Evolutionary conservation across 2,113 vertebrate genomes (phyloP).

Genomic region (Apeltes quadracus): DNA sequence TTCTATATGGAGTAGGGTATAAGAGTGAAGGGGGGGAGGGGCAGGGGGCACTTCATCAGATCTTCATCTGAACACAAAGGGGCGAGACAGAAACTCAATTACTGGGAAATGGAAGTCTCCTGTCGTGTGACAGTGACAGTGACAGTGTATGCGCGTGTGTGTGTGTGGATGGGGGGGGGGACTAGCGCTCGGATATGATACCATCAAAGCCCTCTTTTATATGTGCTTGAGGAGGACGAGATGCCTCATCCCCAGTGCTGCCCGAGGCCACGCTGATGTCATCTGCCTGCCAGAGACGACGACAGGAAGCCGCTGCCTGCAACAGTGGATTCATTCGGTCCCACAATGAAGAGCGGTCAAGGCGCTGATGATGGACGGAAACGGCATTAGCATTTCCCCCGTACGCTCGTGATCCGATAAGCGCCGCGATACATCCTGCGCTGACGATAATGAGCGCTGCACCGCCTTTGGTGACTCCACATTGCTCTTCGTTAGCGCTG

Average conservation of each 20-base stretch:
- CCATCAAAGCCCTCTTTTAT: conserved; percentile 79
- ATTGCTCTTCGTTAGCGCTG: conserved; percentile 37
- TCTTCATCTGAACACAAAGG: conserved; percentile 72
- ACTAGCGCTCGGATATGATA: conserved; percentile 67
- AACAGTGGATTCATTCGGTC: conserved; percentile 58
- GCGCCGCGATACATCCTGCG: conserved; percentile 27
- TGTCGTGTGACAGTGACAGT: conserved; percentile 67
- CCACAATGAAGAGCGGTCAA: conserved; percentile 48
- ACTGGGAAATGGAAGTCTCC: conserved; percentile 74
- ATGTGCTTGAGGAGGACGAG: conserved; percentile 76
- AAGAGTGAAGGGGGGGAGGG: not conserved
- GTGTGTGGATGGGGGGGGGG: not conserved
- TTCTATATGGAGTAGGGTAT: conserved; percentile 22
- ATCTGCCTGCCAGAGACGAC: conserved; percentile 71
- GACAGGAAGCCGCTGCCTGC: conserved; percentile 60
- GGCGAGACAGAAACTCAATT: conserved; percentile 77
- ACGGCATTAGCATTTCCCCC: conserved; percentile 53
- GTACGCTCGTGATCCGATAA: conserved; percentile 19
- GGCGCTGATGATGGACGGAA: conserved; percentile 38
- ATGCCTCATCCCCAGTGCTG: conserved; percentile 57
- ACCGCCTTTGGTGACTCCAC: conserved; percentile 25
- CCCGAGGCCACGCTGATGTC: conserved; percentile 72
- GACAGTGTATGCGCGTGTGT: conserved; percentile 1
- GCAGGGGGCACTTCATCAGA: conserved; percentile 55
- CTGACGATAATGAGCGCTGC: conserved; percentile 27